These are phyloP conservation scores for Thermophis baileyi DNA, from an alignment of 2,113 vertebrate genomes.

Conservation along the genomic window DNA sequence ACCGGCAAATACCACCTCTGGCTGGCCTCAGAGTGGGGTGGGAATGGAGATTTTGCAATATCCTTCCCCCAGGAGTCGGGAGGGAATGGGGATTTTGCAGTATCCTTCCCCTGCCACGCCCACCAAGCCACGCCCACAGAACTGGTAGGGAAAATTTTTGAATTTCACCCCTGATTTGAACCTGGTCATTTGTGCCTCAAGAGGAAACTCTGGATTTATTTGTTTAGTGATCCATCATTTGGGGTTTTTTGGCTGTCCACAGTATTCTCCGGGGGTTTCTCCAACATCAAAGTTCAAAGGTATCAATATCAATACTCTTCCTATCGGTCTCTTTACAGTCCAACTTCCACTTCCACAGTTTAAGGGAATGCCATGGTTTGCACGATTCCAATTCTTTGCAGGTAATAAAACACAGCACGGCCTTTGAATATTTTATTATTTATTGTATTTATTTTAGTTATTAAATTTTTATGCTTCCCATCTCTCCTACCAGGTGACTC, in stretches of 20 bases:
- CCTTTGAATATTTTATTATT: neutral
- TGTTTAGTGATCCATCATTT: neutral
- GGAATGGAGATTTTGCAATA: too few species aligned
- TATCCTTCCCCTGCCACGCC: too few species aligned
- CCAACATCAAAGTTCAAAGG: neutral
- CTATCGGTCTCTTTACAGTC: neutral
- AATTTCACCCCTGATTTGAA: too few species aligned
- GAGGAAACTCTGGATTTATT: neutral
- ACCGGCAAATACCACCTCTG: too few species aligned
- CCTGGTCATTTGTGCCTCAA: neutral
- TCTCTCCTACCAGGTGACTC: neutral
- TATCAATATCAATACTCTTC: neutral
- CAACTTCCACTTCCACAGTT: neutral
- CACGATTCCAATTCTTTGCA: neutral
- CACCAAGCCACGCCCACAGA: too few species aligned
- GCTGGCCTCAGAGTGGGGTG: too few species aligned
- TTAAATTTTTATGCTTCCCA: neutral
- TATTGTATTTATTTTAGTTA: neutral
- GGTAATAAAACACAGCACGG: neutral
- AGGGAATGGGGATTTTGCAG: too few species aligned
- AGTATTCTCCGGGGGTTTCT: neutral
- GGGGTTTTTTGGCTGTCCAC: neutral
- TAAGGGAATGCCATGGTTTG: neutral
- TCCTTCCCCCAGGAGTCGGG: too few species aligned
- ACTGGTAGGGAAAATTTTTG: too few species aligned